A percentile compares a stretch with the other conserved stretches of the same genome.
Conservation (phyloP, 2,888 invertebrate species). For the Drosophila neotestacea region DNA sequence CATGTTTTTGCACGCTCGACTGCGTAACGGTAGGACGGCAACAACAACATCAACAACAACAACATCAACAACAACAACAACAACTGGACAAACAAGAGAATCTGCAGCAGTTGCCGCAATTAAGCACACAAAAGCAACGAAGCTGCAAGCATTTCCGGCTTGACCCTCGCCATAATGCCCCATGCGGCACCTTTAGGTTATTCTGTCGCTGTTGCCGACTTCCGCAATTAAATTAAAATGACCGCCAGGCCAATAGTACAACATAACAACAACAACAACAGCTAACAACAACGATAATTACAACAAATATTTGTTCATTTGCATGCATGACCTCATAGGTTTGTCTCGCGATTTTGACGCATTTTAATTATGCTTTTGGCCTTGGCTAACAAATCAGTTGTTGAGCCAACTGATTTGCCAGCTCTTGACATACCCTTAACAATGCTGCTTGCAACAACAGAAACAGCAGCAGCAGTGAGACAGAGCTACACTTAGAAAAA, state of each 20-base stretch:
- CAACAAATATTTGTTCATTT: conserved; percentile 24
- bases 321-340: conserved; percentile 11
- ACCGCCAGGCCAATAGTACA: conserved; percentile 26
- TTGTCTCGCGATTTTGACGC: conserved; percentile 16
- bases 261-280: conserved; percentile 4
- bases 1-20: conserved; percentile 75
- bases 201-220: conserved; percentile 35
- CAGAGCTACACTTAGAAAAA: no score
- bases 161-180: conserved; percentile 31
- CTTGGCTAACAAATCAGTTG: conserved; percentile 31
- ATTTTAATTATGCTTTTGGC: conserved; percentile 35
- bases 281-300: conserved; percentile 10
- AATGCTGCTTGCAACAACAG: conserved; percentile 2
- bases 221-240: conserved; percentile 74
- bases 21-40: conserved; percentile 58
- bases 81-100: conserved; percentile 49
- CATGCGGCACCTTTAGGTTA: conserved; percentile 20
- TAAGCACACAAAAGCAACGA: conserved; percentile 69
- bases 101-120: conserved; percentile 70
- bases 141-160: conserved; percentile 69
- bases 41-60: conserved; percentile 35
- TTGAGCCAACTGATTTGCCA: conserved; percentile 37
- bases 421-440: conserved; percentile 18
- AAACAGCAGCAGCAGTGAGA: not conserved
- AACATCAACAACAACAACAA: conserved; percentile 37